These are phyloP conservation scores for Latrodectus hesperus DNA, from an alignment of 2,888 invertebrate genomes.

Conservation along the genomic window DNA sequence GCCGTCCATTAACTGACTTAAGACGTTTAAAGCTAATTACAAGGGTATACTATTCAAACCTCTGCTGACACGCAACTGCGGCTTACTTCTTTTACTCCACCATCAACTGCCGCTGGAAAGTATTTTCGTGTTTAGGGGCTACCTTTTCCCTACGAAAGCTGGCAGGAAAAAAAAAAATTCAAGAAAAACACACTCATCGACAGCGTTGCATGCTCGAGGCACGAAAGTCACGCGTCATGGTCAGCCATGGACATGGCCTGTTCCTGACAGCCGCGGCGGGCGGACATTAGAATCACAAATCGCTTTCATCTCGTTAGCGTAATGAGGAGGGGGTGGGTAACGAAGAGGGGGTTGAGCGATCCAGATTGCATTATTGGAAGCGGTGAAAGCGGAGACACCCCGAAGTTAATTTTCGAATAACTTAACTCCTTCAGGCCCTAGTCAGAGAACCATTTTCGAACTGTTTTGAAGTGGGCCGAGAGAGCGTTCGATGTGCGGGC, in stretches of 20 bases:
- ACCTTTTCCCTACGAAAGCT: conserved; percentile 5
- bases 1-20: conserved; percentile 57
- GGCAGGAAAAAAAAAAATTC: not conserved
- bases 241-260: conserved; percentile 15
- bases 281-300: conserved; percentile 58
- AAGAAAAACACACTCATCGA: not conserved
- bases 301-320: conserved; percentile 51
- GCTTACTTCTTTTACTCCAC: not conserved
- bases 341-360: not conserved
- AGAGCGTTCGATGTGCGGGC: not conserved
- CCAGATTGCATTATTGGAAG: conserved; percentile 12
- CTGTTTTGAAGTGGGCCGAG: not conserved
- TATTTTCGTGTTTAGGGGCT: conserved; percentile 22
- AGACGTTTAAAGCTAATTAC: conserved; percentile 65
- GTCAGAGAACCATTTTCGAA: not conserved
- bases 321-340: conserved; percentile 28
- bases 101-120: not conserved
- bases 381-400: not conserved
- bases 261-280: conserved; percentile 29
- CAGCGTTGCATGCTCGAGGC: not conserved
- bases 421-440: conserved; percentile 15
- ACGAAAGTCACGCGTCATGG: conserved; percentile 55
- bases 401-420: conserved; percentile 47
- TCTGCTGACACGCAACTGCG: not conserved
- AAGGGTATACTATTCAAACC: conserved; percentile 10